Conservation (phyloP, 2,888 invertebrate species). For the Byasa hedistus region DNA sequence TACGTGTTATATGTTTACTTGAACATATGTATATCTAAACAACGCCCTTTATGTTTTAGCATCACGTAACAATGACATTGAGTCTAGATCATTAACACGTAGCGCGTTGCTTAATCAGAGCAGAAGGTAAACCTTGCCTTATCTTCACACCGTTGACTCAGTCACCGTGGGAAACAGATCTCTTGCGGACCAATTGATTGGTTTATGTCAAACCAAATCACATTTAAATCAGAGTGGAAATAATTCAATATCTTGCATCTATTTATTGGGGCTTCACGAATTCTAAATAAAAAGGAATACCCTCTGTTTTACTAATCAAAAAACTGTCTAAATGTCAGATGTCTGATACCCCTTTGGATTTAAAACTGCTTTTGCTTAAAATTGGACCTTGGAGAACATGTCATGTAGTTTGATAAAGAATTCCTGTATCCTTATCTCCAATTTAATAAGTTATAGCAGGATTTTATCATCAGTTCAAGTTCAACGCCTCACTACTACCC, state of each 20-base stretch:
- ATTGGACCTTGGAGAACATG: background rate
- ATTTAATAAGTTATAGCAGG: background rate
- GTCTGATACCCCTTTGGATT: no score
- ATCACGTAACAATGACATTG: conserved; percentile 42
- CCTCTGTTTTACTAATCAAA: no score
- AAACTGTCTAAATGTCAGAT: no score
- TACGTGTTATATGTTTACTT: background rate
- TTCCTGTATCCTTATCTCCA: background rate
- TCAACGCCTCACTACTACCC: conserved; percentile 24
- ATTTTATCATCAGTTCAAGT: background rate
- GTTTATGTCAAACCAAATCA: background rate
- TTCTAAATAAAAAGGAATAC: no score
- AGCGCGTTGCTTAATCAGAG: conserved; percentile 51
- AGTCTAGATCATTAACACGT: conserved; percentile 60
- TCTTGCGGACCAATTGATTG: background rate
- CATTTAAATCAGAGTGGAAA: no score
- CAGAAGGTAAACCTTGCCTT: conserved; percentile 58
- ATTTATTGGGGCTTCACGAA: no score
- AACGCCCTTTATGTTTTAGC: conserved; percentile 52
- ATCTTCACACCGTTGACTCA: conserved; percentile 58
- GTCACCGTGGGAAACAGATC: conserved; percentile 55
- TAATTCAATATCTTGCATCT: no score
- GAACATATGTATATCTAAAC: conserved; percentile 38
- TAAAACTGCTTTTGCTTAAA: background rate
- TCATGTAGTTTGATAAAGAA: background rate